A percentile compares a stretch with the other conserved stretches of the same genome.
phyloP scores from a whole-genome alignment of 2,113 vertebrate species.

The Oceanodroma tethys region DNA sequence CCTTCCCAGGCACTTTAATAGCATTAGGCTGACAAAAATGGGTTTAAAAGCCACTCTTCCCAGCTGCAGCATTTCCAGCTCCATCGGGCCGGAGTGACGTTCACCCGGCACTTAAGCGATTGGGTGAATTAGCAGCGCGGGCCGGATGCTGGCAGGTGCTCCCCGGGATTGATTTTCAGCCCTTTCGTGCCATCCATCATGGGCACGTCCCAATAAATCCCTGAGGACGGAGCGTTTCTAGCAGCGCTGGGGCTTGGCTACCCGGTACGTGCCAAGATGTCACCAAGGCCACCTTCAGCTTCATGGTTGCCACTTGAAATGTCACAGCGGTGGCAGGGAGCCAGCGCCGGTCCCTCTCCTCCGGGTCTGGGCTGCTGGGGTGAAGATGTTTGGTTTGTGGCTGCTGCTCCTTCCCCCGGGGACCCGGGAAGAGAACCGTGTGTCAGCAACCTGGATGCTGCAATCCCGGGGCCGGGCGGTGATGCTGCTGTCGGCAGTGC shows the following conservation, averaged over 20 bases:
- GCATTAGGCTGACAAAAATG: not conserved
- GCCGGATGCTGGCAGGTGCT: not conserved
- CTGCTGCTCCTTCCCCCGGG: not conserved
- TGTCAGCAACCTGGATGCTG: not conserved
- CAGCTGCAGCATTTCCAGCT: not conserved
- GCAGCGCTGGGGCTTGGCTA: not conserved
- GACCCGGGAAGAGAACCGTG: too few relatives aligned
- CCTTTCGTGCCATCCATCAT: not conserved
- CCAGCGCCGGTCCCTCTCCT: not conserved
- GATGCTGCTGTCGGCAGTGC: not conserved
- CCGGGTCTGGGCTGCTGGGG: not conserved
- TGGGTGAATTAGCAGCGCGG: not conserved
- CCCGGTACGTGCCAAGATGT: rapidly evolving
- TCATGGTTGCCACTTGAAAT: not conserved
- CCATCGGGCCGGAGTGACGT: not conserved
- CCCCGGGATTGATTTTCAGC: not conserved
- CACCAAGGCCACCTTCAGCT: not conserved
- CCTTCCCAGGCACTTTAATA: not conserved
- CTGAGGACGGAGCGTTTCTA: rapidly evolving
- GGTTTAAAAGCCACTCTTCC: not conserved
- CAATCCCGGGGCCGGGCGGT: not conserved
- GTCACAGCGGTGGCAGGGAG: not conserved
- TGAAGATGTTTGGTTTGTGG: not conserved
- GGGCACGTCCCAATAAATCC: not conserved
- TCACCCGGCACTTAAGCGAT: not conserved